Conservation (phyloP, 1,140 invertebrate species). For the Zaprionus tsacasi region DNA sequence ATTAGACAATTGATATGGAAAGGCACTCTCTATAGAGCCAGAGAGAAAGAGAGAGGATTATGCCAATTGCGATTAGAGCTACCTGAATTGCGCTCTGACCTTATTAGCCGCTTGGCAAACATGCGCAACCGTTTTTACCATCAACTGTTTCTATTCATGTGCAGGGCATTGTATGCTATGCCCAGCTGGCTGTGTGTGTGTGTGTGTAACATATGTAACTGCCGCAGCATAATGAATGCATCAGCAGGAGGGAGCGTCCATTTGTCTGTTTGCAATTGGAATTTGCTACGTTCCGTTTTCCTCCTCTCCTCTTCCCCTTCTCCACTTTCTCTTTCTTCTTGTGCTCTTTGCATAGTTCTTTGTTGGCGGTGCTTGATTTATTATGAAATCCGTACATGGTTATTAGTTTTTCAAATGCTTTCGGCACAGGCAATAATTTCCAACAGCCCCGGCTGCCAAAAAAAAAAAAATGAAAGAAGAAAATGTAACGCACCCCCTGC, state of each 20-base stretch:
- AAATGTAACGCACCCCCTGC: slow-evolving; percentile 65
- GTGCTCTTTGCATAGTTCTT: slow-evolving; percentile 9
- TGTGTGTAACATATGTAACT: slow-evolving; percentile 68
- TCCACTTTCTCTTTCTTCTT: background rate
- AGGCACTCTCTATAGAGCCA: background rate
- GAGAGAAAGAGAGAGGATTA: background rate
- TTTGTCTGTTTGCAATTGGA: slow-evolving; percentile 69
- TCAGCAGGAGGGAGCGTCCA: slow-evolving; percentile 39
- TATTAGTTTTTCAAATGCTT: slow-evolving; percentile 73
- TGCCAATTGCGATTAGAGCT: slow-evolving; percentile 52
- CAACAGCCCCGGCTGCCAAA: slow-evolving; percentile 15
- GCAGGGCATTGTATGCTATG: slow-evolving; percentile 28
- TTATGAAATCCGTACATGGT: slow-evolving; percentile 79
- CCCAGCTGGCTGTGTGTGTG: slow-evolving; percentile 5
- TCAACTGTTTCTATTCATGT: slow-evolving; percentile 16
- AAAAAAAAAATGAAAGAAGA: slow-evolving; percentile 4
- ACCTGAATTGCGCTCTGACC: slow-evolving; percentile 48
- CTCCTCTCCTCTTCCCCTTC: slow-evolving; percentile 9
- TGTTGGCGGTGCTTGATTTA: slow-evolving; percentile 65
- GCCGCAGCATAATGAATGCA: slow-evolving; percentile 57
- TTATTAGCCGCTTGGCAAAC: slow-evolving; percentile 50
- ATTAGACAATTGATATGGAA: slow-evolving; percentile 46
- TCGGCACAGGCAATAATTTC: slow-evolving; percentile 70
- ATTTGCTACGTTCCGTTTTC: slow-evolving; percentile 39
- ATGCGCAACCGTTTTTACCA: background rate